Conservation (phyloP, 2,113 vertebrate genomes). For the Alethe diademata region DNA sequence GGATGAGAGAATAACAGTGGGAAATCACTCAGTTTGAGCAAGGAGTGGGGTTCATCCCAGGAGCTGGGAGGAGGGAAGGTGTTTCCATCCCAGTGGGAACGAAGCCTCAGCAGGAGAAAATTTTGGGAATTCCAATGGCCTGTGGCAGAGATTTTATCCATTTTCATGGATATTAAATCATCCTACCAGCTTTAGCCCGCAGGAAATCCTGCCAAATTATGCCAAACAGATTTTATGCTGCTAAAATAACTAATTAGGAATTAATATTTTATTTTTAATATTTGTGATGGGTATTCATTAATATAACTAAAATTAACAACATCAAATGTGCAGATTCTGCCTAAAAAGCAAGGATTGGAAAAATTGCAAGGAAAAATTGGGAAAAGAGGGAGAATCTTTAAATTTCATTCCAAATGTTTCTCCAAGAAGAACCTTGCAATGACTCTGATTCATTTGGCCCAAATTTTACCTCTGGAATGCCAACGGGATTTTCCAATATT, state of each 20-base stretch:
- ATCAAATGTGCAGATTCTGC: not conserved
- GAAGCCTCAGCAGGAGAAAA: not conserved
- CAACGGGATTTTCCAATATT: not conserved
- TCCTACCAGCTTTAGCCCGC: no score
- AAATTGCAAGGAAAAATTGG: accelerated
- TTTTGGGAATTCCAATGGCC: accelerated
- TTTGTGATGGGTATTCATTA: not conserved
- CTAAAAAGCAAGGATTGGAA: not conserved
- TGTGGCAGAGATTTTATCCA: not conserved
- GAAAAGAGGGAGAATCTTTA: accelerated
- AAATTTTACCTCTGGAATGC: not conserved
- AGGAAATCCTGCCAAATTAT: not conserved
- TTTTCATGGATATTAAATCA: not conserved
- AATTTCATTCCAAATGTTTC: not conserved
- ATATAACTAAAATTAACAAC: not conserved
- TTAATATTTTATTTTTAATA: not conserved
- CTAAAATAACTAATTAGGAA: not conserved
- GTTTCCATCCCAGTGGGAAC: not conserved
- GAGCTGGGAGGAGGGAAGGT: not conserved
- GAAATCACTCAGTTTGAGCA: not conserved
- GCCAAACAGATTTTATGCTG: not conserved
- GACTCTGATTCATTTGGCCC: accelerated
- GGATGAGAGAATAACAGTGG: not conserved
- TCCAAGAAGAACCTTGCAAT: not conserved
- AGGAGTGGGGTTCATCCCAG: accelerated